Conservation (phyloP, 2,888 invertebrate species). For the Corbicula japonica region DNA sequence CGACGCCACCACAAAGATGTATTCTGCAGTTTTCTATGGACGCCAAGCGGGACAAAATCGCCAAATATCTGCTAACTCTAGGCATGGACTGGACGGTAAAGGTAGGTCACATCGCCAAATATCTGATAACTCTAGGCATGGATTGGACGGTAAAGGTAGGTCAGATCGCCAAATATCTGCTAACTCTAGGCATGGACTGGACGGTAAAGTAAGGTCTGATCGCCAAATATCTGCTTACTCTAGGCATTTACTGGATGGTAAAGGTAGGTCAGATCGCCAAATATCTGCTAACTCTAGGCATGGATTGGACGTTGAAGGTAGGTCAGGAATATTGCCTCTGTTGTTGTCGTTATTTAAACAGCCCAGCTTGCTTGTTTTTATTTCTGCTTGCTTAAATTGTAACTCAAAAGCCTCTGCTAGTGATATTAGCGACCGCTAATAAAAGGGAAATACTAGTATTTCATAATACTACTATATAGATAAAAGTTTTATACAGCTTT, state of each 20-base stretch:
- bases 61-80: constrained; percentile 50
- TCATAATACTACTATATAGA: too few species aligned
- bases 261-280: constrained; percentile 50
- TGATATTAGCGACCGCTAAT: too few species aligned
- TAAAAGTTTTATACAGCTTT: too few species aligned
- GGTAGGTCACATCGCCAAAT: constrained; percentile 49
- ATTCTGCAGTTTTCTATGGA: constrained; percentile 46
- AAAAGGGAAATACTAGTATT: too few species aligned
- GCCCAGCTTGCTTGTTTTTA: not conserved
- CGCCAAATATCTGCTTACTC: constrained; percentile 53
- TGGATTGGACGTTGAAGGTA: constrained; percentile 54
- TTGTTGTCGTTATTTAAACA: not conserved
- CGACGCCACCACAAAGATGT: constrained; percentile 33
- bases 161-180: constrained; percentile 47
- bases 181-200: constrained; percentile 51
- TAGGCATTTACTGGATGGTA: constrained; percentile 49
- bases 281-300: constrained; percentile 47
- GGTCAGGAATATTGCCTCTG: not conserved
- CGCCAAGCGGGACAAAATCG: constrained; percentile 40
- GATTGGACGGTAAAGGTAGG: constrained; percentile 51
- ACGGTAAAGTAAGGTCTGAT: constrained; percentile 42
- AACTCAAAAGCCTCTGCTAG: too few species aligned
- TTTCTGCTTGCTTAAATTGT: too few species aligned
- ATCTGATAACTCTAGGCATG: constrained; percentile 46
- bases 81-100: constrained; percentile 53